Conservation (phyloP, 2,797 vertebrate species). For the Sebastes steindachneri region DNA sequence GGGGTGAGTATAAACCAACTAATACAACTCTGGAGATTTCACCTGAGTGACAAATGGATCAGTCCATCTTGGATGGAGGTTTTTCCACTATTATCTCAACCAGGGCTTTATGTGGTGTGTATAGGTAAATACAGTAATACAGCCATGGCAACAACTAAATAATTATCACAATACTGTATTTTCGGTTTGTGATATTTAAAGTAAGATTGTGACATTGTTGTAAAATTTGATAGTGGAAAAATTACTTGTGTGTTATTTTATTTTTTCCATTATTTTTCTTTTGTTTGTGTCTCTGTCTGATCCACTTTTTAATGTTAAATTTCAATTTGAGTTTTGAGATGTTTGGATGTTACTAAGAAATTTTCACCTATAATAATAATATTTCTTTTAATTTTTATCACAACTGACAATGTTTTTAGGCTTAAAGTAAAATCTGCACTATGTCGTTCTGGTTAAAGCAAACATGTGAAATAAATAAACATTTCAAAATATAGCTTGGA, state of each 20-base stretch:
- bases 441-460: background rate
- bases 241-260: background rate
- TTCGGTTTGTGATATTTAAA: background rate
- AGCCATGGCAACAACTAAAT: background rate
- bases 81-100: slow-evolving; percentile 60
- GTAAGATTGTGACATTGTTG: background rate
- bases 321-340: background rate
- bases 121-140: background rate
- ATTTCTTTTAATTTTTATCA: background rate
- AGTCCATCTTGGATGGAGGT: slow-evolving; percentile 35
- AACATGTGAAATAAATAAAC: background rate
- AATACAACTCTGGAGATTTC: slow-evolving; percentile 8
- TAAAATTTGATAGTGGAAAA: slow-evolving; percentile 62
- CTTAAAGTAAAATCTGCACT: background rate
- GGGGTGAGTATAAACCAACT: slow-evolving; percentile 73
- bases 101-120: background rate
- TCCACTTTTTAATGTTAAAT: background rate
- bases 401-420: background rate
- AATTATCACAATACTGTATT: background rate
- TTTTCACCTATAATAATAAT: background rate
- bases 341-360: background rate
- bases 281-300: slow-evolving; percentile 13
- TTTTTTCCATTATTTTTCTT: background rate
- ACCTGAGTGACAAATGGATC: slow-evolving; percentile 31
- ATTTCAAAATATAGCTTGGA: background rate